These are phyloP conservation scores for Patella vulgata DNA, from an alignment of 1,140 invertebrate species.

Conservation along the genomic window DNA sequence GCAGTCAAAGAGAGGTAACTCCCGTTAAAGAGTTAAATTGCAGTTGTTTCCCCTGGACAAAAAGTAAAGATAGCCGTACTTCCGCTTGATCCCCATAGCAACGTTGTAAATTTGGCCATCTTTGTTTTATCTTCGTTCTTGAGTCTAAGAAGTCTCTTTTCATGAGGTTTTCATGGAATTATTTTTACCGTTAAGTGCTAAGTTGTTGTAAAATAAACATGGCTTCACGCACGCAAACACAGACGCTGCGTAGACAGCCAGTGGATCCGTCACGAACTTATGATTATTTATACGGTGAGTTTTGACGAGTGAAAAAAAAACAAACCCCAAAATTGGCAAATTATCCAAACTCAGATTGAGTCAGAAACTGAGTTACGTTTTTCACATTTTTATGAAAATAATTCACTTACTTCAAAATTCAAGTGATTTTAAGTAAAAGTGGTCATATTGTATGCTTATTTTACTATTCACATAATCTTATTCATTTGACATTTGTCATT, in stretches of 20 bases:
- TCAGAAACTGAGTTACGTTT: not conserved
- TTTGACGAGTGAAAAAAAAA: not conserved
- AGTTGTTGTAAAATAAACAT: too few species aligned
- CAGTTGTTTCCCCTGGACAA: too few species aligned
- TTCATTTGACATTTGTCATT: too few species aligned
- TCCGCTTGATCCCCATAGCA: too few species aligned
- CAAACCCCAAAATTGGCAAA: not conserved
- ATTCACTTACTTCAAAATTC: not conserved
- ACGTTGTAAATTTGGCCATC: too few species aligned
- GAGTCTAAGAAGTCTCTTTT: too few species aligned
- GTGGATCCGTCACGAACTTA: slow-evolving; percentile 49
- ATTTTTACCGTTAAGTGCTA: too few species aligned
- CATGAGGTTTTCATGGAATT: too few species aligned
- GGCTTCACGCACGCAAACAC: slow-evolving; percentile 63
- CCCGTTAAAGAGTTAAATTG: too few species aligned
- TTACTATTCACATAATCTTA: not conserved
- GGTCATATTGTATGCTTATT: not conserved
- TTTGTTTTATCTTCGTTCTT: too few species aligned
- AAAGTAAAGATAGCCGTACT: too few species aligned
- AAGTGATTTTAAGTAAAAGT: not conserved
- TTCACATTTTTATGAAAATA: not conserved
- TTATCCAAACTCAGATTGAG: not conserved
- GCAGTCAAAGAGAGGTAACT: too few species aligned
- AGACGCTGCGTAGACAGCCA: slow-evolving; percentile 38
- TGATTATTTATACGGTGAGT: slow-evolving; percentile 65